Evolutionary conservation across 2,797 vertebrate genomes (phyloP).

Genomic region (Oryzias sinensis): DNA sequence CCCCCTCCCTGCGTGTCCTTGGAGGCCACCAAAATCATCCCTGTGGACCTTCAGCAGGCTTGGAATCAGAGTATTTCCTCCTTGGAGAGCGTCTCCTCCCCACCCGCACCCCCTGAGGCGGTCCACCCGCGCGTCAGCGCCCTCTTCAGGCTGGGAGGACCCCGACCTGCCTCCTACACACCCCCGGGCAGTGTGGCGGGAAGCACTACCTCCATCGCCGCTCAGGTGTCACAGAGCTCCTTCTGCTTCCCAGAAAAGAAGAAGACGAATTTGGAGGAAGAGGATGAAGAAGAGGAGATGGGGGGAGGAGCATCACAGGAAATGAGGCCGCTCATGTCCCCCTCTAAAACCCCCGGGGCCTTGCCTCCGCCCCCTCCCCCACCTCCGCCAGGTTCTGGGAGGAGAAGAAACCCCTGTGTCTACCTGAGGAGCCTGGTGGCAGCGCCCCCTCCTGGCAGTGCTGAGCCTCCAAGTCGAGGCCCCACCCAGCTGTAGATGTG

Average conservation of each 20-base stretch:
- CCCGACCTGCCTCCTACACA: constrained; percentile 56
- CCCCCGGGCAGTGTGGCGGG: constrained; percentile 40
- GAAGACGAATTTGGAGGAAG: constrained; percentile 27
- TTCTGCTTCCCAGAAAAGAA: constrained; percentile 46
- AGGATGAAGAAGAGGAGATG: constrained; percentile 64
- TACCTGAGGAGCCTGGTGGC: constrained; percentile 76
- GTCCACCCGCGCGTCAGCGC: constrained; percentile 66
- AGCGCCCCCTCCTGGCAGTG: constrained; percentile 48
- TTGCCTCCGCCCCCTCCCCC: constrained; percentile 21
- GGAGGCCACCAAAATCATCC: constrained; percentile 94
- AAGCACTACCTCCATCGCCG: constrained; percentile 65
- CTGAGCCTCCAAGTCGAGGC: constrained; percentile 62
- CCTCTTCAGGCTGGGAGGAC: constrained; percentile 57
- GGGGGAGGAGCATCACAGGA: constrained; percentile 65
- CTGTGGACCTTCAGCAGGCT: constrained; percentile 90
- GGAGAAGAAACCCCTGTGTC: constrained; percentile 79
- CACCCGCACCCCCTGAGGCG: constrained; percentile 64
- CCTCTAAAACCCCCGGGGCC: constrained; percentile 64
- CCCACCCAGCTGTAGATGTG: constrained; percentile 75
- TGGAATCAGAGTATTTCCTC: constrained; percentile 98
- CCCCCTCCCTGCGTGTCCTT: constrained; percentile 88
- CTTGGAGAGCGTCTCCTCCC: constrained; percentile 83
- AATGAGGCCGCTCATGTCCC: constrained; percentile 87
- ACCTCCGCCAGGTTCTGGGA: constrained; percentile 53
- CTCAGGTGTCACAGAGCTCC: constrained; percentile 61